A percentile compares a stretch with the other conserved stretches of the same genome.
These are phyloP conservation scores for Galaxias olidus DNA, from an alignment of 2,797 vertebrate genomes.

Conservation along the genomic window DNA sequence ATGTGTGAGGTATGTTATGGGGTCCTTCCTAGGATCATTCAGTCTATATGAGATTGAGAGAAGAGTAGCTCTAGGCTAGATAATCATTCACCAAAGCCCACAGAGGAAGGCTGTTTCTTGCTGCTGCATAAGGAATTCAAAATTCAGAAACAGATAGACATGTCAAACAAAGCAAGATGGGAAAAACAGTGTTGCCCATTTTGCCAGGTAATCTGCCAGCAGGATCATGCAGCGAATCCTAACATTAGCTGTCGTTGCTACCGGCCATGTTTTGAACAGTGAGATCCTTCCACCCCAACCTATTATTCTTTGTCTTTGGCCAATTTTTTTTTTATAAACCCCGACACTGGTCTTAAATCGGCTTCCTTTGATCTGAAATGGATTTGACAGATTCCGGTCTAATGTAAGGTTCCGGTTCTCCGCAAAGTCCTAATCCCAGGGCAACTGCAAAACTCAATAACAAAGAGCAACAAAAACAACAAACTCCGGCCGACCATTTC, in stretches of 20 bases:
- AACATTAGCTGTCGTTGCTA: background rate
- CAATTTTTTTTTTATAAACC: background rate
- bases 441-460: constrained; percentile 30
- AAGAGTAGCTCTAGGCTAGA: constrained; percentile 8
- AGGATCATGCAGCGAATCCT: background rate
- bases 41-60: constrained; percentile 7
- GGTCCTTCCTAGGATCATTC: constrained; percentile 10
- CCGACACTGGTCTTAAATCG: background rate
- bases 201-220: background rate
- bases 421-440: constrained; percentile 38
- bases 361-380: background rate
- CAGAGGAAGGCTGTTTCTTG: background rate
- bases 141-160: background rate
- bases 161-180: background rate
- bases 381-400: constrained; percentile 18
- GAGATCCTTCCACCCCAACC: background rate
- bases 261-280: background rate
- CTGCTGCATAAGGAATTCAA: background rate
- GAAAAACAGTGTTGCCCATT: background rate
- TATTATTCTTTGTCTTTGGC: background rate
- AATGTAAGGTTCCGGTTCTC: constrained; percentile 10
- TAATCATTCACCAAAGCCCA: constrained; percentile 5
- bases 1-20: constrained; percentile 1
- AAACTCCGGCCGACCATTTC: constrained; percentile 63
- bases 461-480: constrained; percentile 55